A percentile compares a stretch with the other conserved stretches of the same genome.
Conservation (phyloP, 2,113 vertebrate genomes). For the Amphiprion percula region DNA sequence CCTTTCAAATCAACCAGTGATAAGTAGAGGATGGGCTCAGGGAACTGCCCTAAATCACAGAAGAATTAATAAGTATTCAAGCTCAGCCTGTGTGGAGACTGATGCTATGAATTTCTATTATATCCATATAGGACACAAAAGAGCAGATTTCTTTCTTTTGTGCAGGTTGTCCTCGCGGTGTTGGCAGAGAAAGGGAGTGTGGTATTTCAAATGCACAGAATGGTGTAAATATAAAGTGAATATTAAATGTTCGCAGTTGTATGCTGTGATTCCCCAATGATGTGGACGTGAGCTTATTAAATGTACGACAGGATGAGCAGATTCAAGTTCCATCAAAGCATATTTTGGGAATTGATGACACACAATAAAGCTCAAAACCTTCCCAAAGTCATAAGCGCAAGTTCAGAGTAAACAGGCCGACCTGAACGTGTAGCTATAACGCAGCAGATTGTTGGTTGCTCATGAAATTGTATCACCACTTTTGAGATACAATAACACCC, state of each 20-base stretch:
- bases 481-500: not conserved
- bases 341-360: conserved; percentile 1
- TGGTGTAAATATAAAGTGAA: conserved; percentile 38
- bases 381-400: not conserved
- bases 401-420: not conserved
- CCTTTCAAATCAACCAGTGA: not conserved
- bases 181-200: not conserved
- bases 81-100: conserved; percentile 14
- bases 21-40: not conserved
- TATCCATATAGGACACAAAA: not conserved
- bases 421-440: not conserved
- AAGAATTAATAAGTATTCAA: conserved; percentile 8
- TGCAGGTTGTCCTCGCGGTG: not conserved
- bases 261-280: conserved; percentile 33
- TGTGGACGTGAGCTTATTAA: conserved; percentile 1
- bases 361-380: not conserved
- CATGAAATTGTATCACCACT: conserved; percentile 13
- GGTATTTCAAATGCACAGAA: conserved; percentile 26
- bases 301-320: not conserved
- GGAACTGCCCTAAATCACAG: conserved; percentile 3
- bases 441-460: not conserved
- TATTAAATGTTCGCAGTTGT: conserved; percentile 35
- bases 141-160: not conserved
- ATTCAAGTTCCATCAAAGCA: not conserved
- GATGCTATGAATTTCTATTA: not conserved